Percentiles rank a stretch among this genome's conserved stretches.
Conservation (phyloP, 2,797 vertebrate genomes). For the Brachyrhaphis roseni region DNA sequence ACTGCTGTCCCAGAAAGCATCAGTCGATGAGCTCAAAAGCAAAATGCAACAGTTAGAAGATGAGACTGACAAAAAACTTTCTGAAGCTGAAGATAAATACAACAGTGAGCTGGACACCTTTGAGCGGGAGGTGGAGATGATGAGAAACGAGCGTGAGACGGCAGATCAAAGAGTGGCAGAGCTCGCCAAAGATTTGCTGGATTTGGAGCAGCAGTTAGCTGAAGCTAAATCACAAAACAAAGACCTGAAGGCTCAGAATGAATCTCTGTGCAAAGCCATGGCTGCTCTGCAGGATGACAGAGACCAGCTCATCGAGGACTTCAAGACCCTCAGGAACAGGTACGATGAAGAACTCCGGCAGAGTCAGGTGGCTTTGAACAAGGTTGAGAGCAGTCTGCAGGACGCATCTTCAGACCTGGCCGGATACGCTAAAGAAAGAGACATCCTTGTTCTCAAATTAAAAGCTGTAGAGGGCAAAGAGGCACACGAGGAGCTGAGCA, state of each 20-base stretch:
- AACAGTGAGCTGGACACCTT: slow-evolving; percentile 51
- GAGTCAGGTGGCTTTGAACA: slow-evolving; percentile 70
- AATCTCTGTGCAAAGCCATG: slow-evolving; percentile 87
- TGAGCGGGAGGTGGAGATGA: slow-evolving; percentile 62
- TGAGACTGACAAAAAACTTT: slow-evolving; percentile 60
- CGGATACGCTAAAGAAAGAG: slow-evolving; percentile 70
- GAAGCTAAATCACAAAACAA: slow-evolving; percentile 73
- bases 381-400: slow-evolving; percentile 72
- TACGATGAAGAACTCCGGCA: slow-evolving; percentile 80
- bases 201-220: slow-evolving; percentile 68
- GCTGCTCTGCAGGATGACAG: slow-evolving; percentile 86
- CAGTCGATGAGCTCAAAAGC: slow-evolving; percentile 61
- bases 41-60: slow-evolving; percentile 66
- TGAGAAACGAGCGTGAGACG: slow-evolving; percentile 70
- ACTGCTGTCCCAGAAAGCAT: slow-evolving; percentile 44
- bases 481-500: slow-evolving; percentile 64
- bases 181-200: slow-evolving; percentile 63
- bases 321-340: slow-evolving; percentile 80
- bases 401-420: slow-evolving; percentile 75
- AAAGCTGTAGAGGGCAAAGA: slow-evolving; percentile 75
- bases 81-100: slow-evolving; percentile 68
- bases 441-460: slow-evolving; percentile 60
- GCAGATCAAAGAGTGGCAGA: slow-evolving; percentile 70
- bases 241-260: slow-evolving; percentile 79
- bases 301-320: slow-evolving; percentile 86